Conservation (phyloP, 2,113 vertebrate genomes). For the Periophthalmus modestus region DNA sequence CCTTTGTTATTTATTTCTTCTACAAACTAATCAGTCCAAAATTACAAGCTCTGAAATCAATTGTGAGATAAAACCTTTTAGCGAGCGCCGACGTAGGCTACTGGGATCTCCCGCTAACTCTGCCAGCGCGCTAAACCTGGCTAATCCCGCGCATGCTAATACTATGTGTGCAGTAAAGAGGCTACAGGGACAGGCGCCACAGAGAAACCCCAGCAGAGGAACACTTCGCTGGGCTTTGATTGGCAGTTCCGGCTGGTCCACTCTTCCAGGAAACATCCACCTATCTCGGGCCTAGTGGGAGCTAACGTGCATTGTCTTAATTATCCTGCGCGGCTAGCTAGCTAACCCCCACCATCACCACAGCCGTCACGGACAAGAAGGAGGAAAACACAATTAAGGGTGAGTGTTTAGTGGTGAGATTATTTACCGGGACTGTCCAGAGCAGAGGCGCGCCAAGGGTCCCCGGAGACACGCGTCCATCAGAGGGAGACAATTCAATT, state of each 20-base stretch:
- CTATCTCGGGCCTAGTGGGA: slow-evolving; percentile 72
- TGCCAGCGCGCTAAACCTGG: slow-evolving; percentile 70
- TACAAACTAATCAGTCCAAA: slow-evolving; percentile 39
- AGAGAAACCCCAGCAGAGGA: slow-evolving; percentile 53
- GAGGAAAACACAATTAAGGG: slow-evolving; percentile 75
- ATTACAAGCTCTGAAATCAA: slow-evolving; percentile 60
- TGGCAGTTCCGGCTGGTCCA: slow-evolving; percentile 76
- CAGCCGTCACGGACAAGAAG: slow-evolving; percentile 36
- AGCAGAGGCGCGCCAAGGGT: slow-evolving; percentile 66
- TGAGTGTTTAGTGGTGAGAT: slow-evolving; percentile 73
- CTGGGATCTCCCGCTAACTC: slow-evolving; percentile 64
- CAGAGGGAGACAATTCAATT: slow-evolving; percentile 75
- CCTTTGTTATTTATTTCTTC: slow-evolving; percentile 24
- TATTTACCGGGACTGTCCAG: slow-evolving; percentile 75
- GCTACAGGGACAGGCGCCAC: slow-evolving; percentile 69
- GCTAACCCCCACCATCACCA: neutral
- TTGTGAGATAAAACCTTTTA: slow-evolving; percentile 47
- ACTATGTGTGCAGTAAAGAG: slow-evolving; percentile 76
- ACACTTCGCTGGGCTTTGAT: slow-evolving; percentile 66
- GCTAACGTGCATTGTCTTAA: slow-evolving; percentile 73
- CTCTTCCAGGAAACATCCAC: slow-evolving; percentile 74
- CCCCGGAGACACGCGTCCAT: slow-evolving; percentile 73
- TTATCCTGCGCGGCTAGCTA: slow-evolving; percentile 56
- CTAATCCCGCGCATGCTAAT: slow-evolving; percentile 77
- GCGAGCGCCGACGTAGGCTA: slow-evolving; percentile 49